phyloP scores from a whole-genome alignment of 2,888 invertebrate species.

The Agrypnus murinus region DNA sequence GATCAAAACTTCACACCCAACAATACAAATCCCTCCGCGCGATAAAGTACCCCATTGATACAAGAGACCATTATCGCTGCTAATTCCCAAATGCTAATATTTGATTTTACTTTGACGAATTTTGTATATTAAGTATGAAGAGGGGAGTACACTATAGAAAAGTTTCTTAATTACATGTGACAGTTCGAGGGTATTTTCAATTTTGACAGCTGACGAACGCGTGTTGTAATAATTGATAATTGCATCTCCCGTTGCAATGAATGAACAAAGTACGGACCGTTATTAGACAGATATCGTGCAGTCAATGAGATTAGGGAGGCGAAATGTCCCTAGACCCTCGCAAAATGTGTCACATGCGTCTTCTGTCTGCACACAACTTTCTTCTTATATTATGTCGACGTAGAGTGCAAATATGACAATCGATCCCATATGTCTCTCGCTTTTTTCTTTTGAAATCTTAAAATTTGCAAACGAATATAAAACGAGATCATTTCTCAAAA shows the following conservation, averaged over 20 bases:
- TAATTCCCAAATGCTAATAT: too few species aligned
- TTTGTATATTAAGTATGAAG: too few species aligned
- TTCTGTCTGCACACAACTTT: too few species aligned
- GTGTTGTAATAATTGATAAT: conserved; percentile 45
- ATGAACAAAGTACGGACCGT: conserved; percentile 35
- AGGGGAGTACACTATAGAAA: conserved; percentile 4
- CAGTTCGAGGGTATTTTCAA: not conserved
- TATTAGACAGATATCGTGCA: conserved; percentile 44
- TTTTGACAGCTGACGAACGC: conserved; percentile 41
- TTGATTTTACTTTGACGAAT: not conserved
- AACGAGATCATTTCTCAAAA: conserved; percentile 34
- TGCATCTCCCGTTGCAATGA: conserved; percentile 38
- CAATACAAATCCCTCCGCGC: too few species aligned
- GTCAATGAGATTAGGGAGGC: conserved; percentile 25
- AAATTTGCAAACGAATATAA: not conserved
- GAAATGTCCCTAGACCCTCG: not conserved
- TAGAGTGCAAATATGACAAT: not conserved
- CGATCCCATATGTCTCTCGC: not conserved
- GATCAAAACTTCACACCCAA: too few species aligned
- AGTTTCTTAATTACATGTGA: conserved; percentile 46
- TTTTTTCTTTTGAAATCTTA: not conserved
- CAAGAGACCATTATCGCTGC: too few species aligned
- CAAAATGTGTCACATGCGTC: conserved; percentile 23
- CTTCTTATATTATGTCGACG: not conserved
- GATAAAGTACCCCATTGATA: too few species aligned